Conservation (phyloP, 2,797 vertebrate species). For the Cichlasoma orientale region DNA sequence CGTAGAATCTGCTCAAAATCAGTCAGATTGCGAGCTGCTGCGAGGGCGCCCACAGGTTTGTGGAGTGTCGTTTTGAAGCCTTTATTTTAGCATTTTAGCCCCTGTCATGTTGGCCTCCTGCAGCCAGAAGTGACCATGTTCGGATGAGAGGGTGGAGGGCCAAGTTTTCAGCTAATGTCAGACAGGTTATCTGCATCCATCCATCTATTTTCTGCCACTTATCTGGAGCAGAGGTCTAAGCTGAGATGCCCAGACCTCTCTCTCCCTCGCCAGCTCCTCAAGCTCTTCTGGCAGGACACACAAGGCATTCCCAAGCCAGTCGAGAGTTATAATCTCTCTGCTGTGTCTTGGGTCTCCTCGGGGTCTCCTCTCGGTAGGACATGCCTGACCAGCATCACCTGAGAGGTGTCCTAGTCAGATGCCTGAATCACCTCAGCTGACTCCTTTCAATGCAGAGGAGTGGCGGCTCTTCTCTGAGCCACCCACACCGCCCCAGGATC, state of each 20-base stretch:
- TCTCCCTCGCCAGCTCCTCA: too few relatives aligned
- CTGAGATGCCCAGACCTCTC: not conserved
- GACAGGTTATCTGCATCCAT: not conserved
- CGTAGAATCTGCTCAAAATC: not conserved
- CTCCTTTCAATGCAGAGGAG: not conserved
- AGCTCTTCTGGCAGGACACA: not conserved
- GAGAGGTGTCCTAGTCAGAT: not conserved
- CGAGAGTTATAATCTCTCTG: not conserved
- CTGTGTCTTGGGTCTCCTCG: not conserved
- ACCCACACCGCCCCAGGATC: not conserved
- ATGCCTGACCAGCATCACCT: not conserved
- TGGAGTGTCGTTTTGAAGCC: not conserved
- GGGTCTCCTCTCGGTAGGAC: not conserved
- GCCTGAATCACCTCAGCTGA: not conserved
- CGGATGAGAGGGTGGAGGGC: not conserved
- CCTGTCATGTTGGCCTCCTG: not conserved
- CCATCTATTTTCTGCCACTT: not conserved
- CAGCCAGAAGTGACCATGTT: too few relatives aligned
- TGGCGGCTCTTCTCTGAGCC: not conserved
- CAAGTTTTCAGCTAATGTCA: too few relatives aligned
- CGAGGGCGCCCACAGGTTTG: not conserved
- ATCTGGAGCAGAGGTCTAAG: too few relatives aligned
- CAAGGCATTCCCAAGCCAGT: not conserved
- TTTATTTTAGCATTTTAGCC: not conserved
- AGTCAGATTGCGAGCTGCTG: not conserved